phyloP scores from a whole-genome alignment of 2,888 invertebrate species.

The Microctonus hyperodae region DNA sequence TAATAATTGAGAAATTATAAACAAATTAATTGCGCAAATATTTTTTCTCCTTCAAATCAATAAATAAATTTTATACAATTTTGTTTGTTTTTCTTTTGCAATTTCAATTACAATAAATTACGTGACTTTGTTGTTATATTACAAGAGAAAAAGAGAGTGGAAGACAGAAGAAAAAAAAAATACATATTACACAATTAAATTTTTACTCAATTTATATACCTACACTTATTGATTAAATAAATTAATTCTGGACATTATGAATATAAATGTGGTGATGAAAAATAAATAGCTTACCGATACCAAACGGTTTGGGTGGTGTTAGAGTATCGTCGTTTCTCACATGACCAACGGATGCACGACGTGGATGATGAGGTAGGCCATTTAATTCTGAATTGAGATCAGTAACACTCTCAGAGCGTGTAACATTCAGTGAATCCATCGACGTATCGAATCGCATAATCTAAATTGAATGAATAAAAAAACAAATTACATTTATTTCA shows the following conservation, averaged over 20 bases:
- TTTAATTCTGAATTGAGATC: constrained; percentile 76
- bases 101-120: neutral
- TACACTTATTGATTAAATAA: constrained; percentile 9
- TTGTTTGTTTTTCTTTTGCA: neutral
- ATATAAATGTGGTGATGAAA: no score
- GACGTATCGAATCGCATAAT: constrained; percentile 83
- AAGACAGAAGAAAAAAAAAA: neutral
- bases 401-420: constrained; percentile 84
- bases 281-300: constrained; percentile 76
- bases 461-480: constrained; percentile 61
- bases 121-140: neutral
- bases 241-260: constrained; percentile 9
- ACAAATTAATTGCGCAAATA: neutral
- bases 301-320: constrained; percentile 79
- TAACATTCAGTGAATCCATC: constrained; percentile 79
- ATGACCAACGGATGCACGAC: constrained; percentile 54
- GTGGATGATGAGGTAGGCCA: constrained; percentile 52
- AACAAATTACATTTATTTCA: constrained; percentile 5
- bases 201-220: constrained; percentile 13
- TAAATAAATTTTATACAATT: neutral
- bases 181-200: constrained; percentile 12
- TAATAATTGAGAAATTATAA: constrained; percentile 3
- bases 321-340: constrained; percentile 58
- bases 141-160: neutral
- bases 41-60: neutral